Conservation (phyloP, 2,113 vertebrate species). For the Grus americana region DNA sequence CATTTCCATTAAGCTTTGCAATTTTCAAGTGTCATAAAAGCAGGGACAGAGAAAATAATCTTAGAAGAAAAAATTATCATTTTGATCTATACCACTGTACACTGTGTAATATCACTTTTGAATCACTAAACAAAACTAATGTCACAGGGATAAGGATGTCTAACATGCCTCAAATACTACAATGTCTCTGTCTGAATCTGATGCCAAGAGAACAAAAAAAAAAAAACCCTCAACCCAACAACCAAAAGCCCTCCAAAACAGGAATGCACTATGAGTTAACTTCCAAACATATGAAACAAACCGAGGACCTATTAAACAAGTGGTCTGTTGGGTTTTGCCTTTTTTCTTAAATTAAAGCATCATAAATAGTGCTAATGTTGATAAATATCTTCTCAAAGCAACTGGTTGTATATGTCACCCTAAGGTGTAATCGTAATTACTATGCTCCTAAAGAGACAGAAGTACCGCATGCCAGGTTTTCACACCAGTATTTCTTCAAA, state of each 20-base stretch:
- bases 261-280: not conserved
- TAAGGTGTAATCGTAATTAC: not conserved
- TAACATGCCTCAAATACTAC: constrained; percentile 38
- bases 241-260: not conserved
- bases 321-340: not conserved
- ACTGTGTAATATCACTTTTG: not conserved
- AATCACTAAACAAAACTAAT: constrained; percentile 53
- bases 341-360: not conserved
- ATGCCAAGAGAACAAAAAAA: not conserved
- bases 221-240: not conserved
- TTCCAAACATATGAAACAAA: not conserved
- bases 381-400: constrained; percentile 10
- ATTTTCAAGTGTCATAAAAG: constrained; percentile 54
- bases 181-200: not conserved
- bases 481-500: constrained; percentile 26
- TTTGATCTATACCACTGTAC: constrained; percentile 2
- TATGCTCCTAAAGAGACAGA: not conserved
- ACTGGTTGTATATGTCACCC: constrained; percentile 25
- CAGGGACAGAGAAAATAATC: constrained; percentile 52
- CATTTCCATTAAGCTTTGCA: constrained; percentile 7
- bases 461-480: not conserved
- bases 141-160: not conserved
- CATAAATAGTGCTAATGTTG: not conserved
- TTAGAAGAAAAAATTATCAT: constrained; percentile 27
- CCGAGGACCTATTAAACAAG: not conserved